phyloP scores from a whole-genome alignment of 1,140 invertebrate genomes.

The Araneus ventricosus region DNA sequence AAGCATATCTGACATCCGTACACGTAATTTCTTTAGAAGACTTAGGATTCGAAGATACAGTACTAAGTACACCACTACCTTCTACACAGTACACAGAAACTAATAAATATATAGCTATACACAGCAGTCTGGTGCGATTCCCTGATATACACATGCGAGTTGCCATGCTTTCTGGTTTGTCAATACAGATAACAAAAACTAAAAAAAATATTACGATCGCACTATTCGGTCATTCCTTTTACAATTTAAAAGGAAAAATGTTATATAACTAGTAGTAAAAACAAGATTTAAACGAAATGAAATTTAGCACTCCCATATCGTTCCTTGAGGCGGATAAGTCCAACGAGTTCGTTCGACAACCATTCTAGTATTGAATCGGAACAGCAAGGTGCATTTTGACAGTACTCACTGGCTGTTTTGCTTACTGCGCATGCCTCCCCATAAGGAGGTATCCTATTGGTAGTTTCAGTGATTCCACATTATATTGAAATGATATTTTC shows the following conservation, averaged over 20 bases:
- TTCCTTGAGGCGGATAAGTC: too few species aligned
- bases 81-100: background rate
- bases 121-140: background rate
- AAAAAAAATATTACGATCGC: background rate
- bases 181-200: background rate
- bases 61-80: background rate
- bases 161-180: slow-evolving; percentile 8
- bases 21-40: slow-evolving; percentile 3
- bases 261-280: background rate
- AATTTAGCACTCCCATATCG: background rate
- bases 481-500: background rate
- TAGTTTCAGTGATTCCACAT: background rate
- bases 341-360: background rate
- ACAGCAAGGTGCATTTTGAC: slow-evolving; percentile 19
- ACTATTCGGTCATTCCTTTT: background rate
- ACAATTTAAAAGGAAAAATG: background rate
- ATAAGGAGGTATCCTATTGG: background rate
- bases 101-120: slow-evolving; percentile 7
- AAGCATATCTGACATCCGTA: slow-evolving; percentile 9
- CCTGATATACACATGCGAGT: slow-evolving; percentile 4
- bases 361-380: background rate
- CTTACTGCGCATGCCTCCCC: background rate
- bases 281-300: background rate
- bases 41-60: slow-evolving; percentile 1
- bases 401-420: background rate